phyloP scores from a whole-genome alignment of 37 sponge, comb jelly and placozoan genomes.

The Dysidea cf. avara region DNA sequence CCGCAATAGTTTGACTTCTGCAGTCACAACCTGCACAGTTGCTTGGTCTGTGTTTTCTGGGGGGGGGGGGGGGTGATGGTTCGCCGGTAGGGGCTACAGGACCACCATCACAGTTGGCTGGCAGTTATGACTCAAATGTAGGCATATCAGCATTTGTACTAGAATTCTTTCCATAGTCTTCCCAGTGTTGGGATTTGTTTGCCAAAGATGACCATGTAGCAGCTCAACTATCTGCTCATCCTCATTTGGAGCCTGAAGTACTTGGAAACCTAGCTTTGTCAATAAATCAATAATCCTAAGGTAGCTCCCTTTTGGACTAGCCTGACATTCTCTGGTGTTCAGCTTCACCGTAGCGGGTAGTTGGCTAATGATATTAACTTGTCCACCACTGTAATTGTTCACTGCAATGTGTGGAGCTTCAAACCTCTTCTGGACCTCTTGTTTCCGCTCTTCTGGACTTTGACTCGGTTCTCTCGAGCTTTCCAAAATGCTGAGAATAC shows the following conservation, averaged over 20 bases:
- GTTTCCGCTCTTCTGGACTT: constrained; percentile 3
- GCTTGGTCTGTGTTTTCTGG: not conserved
- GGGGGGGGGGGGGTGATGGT: not conserved
- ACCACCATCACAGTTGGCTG: no score
- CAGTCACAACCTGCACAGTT: not conserved
- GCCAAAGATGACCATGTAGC: not conserved
- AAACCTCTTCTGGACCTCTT: not conserved
- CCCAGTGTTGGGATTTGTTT: no score
- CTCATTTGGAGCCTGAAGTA: not conserved
- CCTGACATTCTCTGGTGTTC: not conserved
- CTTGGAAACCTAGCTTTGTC: constrained; percentile 34
- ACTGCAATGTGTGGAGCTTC: constrained; percentile 27
- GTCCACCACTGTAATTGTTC: constrained; percentile 24
- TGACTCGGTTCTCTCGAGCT: not conserved
- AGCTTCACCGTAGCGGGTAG: not conserved
- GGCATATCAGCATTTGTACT: no score
- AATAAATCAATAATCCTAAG: constrained; percentile 28
- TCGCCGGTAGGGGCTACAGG: no score
- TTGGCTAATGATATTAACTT: constrained; percentile 14
- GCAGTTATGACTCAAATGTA: no score
- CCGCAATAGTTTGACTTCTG: constrained; percentile 20
- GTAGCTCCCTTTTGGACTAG: constrained; percentile 47
- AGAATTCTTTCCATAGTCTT: no score
- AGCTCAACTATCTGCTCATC: not conserved
- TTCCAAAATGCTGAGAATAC: constrained; percentile 5